Conservation (phyloP, 2,797 vertebrate species). For the Sebastes flavidus region DNA sequence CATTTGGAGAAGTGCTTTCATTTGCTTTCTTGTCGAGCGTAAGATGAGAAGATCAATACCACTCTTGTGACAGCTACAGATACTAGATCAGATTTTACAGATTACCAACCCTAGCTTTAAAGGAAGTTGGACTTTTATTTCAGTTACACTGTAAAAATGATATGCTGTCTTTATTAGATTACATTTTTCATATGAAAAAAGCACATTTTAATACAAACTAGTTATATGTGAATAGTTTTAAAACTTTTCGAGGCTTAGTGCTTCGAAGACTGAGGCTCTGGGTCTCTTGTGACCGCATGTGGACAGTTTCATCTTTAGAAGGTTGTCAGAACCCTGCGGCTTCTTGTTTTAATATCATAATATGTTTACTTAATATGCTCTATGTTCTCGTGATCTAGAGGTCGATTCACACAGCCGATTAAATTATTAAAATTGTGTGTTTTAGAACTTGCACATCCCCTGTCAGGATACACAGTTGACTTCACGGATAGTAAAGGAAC, state of each 20-base stretch:
- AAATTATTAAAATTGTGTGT: not conserved
- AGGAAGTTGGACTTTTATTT: not conserved
- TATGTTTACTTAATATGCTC: conserved; percentile 3
- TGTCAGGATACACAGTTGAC: conserved; percentile 83
- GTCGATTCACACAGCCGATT: not conserved
- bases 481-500: conserved; percentile 81
- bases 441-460: conserved; percentile 86
- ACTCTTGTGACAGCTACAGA: not conserved
- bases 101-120: too few relatives aligned
- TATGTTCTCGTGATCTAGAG: not conserved
- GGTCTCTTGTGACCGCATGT: not conserved
- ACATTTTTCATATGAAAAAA: not conserved
- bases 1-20: not conserved
- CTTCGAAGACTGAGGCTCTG: not conserved
- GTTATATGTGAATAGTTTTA: not conserved
- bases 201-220: not conserved
- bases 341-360: not conserved
- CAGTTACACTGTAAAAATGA: not conserved
- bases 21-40: not conserved
- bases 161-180: not conserved
- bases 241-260: not conserved
- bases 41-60: not conserved
- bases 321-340: not conserved
- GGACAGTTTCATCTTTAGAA: not conserved
- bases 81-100: too few relatives aligned